These are phyloP conservation scores for Calidris pygmaea DNA, from an alignment of 2,113 vertebrate genomes.

Conservation along the genomic window DNA sequence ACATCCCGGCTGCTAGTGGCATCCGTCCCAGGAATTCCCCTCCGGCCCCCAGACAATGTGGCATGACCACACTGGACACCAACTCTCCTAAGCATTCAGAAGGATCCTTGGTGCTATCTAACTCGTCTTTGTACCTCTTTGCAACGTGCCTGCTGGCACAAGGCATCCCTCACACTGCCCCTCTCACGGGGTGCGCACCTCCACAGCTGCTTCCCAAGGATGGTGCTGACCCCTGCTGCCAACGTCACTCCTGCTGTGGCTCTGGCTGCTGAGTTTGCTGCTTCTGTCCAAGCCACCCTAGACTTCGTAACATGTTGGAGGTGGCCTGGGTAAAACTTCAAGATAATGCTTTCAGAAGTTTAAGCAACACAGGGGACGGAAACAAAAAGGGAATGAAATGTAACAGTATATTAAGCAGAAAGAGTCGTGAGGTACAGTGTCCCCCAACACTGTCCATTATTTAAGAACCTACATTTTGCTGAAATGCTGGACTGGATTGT, in stretches of 20 bases:
- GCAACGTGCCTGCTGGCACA: not conserved
- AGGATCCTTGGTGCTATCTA: not conserved
- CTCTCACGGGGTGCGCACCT: fast-evolving
- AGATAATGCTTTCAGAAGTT: not conserved
- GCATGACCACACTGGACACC: fast-evolving
- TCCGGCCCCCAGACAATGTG: fast-evolving
- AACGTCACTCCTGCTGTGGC: too few species aligned
- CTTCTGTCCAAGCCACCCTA: not conserved
- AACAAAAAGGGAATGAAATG: not conserved
- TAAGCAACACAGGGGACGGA: not conserved
- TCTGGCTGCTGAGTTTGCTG: not conserved
- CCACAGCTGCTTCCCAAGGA: fast-evolving
- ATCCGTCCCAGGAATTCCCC: not conserved
- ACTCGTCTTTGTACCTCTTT: not conserved
- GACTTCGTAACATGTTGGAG: fast-evolving
- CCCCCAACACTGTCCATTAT: not conserved
- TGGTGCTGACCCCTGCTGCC: not conserved
- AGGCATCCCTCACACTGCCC: fast-evolving
- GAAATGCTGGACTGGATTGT: not conserved
- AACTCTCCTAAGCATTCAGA: not conserved
- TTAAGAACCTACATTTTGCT: not conserved
- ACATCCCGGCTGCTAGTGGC: not conserved
- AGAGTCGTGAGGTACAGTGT: not conserved
- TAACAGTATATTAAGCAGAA: not conserved
- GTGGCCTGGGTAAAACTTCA: not conserved